Evolutionary conservation across 2,888 invertebrate species (phyloP), one percentile per base, ranked within the genome.

Genomic region (Epinotia demarniana): DNA sequence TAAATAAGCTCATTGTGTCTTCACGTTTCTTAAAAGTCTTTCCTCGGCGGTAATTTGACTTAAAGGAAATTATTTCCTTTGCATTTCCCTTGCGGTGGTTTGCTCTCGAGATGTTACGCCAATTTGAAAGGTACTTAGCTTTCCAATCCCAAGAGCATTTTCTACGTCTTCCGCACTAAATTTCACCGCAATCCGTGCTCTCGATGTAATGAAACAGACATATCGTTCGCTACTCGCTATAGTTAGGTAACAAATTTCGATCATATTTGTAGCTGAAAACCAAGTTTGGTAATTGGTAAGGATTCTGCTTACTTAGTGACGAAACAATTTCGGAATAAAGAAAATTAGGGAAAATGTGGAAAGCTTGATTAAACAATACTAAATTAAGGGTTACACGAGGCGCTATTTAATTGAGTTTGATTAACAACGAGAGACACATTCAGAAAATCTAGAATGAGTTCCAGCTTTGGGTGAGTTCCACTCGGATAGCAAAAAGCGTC

Each of bases 331-430:
- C 43, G 8, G 39, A n/a, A 46, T n/a, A 58, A 64, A 63, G 73
- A 63, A 64, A 70, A 60, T 33, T 23, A 9, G 33, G 39, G 49
- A 33, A 74, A 66, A 58, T 39, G 16, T 60, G 27, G 58, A 33
- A 9, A 39, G 49, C 23, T 60, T 75, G 43, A 71, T 60, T 61
- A 55, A 66, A 70, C 23, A 58, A 23, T 18, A 5, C 39, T 66
- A 39, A 39, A 49, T 19, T 53, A 70, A 70, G 49, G 19, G 18
- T 39, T 63, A 55, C 66, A 53, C 63, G 55, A 58, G 46, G 61
- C 53, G 55, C 27, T 39, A 9, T 8, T 39, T 58, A 75, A 75
- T 71, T 75, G 64, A 60, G 57, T 69, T 74, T 39, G 64, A 33
- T 27, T 33, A 64, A 61, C 57, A 55, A 27, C 27, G 43, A n/a